These are phyloP conservation scores for Pontoporia blainvillei DNA, from an alignment of 2,113 vertebrate genomes.

Conservation along the genomic window DNA sequence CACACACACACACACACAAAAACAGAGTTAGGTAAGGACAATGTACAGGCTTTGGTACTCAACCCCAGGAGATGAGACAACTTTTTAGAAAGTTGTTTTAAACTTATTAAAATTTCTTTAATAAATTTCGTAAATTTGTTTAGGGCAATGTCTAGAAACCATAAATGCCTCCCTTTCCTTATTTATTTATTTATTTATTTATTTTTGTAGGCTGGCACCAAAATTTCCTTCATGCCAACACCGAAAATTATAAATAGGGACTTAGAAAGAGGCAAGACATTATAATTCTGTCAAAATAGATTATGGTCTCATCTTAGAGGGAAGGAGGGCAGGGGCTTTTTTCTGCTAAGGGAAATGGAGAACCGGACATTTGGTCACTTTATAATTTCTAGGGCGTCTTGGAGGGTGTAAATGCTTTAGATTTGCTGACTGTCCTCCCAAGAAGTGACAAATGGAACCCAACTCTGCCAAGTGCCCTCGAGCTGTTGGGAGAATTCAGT, in stretches of 20 bases:
- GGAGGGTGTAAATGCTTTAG: not conserved
- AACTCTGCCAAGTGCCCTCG: no score
- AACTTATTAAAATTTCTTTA: conserved; percentile 1
- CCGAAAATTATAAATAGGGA: not conserved
- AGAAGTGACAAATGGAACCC: not conserved
- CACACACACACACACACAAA: no score
- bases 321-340: not conserved
- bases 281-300: not conserved
- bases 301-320: not conserved
- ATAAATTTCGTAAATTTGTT: not conserved
- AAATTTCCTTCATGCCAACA: not conserved
- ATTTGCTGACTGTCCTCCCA: not conserved
- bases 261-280: not conserved
- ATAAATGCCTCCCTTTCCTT: not conserved
- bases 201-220: not conserved
- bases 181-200: not conserved
- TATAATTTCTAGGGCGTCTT: not conserved
- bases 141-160: not conserved
- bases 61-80: not conserved
- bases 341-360: not conserved
- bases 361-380: not conserved
- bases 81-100: not conserved
- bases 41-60: not conserved
- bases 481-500: not conserved
- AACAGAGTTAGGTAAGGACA: not conserved